Evolutionary conservation across 1,140 invertebrate species (phyloP).

Genomic region (Meloidogyne exigua): DNA sequence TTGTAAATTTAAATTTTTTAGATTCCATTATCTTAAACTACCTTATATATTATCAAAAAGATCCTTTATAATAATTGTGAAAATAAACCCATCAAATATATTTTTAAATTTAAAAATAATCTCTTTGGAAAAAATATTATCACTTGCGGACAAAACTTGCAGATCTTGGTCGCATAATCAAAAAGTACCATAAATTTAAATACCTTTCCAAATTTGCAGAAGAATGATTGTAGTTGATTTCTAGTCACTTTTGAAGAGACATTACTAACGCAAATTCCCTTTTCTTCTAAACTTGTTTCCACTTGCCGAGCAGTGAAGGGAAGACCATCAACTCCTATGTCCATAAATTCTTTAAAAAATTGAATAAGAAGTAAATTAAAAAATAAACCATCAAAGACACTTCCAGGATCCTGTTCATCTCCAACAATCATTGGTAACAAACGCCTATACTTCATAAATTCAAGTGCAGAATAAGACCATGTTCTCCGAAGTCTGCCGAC

Average conservation of each 20-base stretch:
- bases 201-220: conserved; percentile 63
- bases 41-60: too few relatives aligned
- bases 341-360: conserved; percentile 1
- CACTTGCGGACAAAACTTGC: too few relatives aligned
- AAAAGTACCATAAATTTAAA: too few relatives aligned
- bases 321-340: conserved; percentile 38
- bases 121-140: too few relatives aligned
- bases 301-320: conserved; percentile 30
- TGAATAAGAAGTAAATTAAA: neutral
- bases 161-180: too few relatives aligned
- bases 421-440: conserved; percentile 60
- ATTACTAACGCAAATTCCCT: neutral
- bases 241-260: conserved; percentile 53
- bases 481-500: conserved; percentile 59
- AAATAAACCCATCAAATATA: too few relatives aligned
- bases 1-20: too few relatives aligned
- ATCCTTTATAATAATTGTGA: too few relatives aligned
- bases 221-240: conserved; percentile 58
- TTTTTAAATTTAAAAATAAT: too few relatives aligned
- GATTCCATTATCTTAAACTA: too few relatives aligned
- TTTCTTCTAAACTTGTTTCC: conserved; percentile 4
- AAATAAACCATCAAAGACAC: conserved; percentile 53
- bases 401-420: conserved; percentile 56
- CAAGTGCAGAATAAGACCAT: conserved; percentile 64
- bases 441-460: conserved; percentile 62